A percentile compares a stretch with the other conserved stretches of the same genome.
Evolutionary conservation across 2,888 invertebrate genomes (phyloP).

Genomic region (Octonoba sinensis): DNA sequence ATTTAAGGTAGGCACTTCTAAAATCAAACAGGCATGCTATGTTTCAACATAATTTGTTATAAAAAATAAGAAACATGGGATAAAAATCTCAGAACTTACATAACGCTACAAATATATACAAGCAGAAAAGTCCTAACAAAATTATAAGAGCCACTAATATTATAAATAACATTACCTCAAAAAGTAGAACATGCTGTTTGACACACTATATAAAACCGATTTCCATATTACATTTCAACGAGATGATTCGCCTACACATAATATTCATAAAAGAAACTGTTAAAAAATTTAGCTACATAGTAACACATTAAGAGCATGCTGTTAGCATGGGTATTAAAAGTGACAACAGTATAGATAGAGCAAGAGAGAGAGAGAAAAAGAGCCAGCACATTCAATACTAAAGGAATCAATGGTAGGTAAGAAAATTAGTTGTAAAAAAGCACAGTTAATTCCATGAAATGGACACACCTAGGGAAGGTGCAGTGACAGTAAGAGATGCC

Average conservation of each 20-base stretch:
- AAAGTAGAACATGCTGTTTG: slow-evolving; percentile 6
- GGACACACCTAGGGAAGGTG: slow-evolving; percentile 63
- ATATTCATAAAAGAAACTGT: slow-evolving; percentile 5
- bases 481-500: slow-evolving; percentile 59
- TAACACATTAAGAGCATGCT: neutral
- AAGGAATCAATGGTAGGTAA: slow-evolving; percentile 2
- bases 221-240: slow-evolving; percentile 1
- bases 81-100: neutral
- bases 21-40: too few relatives aligned
- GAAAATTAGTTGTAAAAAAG: slow-evolving; percentile 52
- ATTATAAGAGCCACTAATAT: slow-evolving; percentile 3
- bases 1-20: neutral
- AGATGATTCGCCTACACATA: slow-evolving; percentile 8
- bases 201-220: slow-evolving; percentile 5
- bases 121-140: neutral
- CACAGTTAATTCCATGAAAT: slow-evolving; percentile 61
- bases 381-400: too few relatives aligned
- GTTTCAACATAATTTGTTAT: neutral
- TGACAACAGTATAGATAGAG: neutral
- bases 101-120: neutral
- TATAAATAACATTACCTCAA: slow-evolving; percentile 12
- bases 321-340: neutral
- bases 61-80: neutral
- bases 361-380: neutral
- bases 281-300: slow-evolving; percentile 4